These are phyloP conservation scores for Thera britannica DNA, from an alignment of 2,888 invertebrate species.

Conservation along the genomic window DNA sequence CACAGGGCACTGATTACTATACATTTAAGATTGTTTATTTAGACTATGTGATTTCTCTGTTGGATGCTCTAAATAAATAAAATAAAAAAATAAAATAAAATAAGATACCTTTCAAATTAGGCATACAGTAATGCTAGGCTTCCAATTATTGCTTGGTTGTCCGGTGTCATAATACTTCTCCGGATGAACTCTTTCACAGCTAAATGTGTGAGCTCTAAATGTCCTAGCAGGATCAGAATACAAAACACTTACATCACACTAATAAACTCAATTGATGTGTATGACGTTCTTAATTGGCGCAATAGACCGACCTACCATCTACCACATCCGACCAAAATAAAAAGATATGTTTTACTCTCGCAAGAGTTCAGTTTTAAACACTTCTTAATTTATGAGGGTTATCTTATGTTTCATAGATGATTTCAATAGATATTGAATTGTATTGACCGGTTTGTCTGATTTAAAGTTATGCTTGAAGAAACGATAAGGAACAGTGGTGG, in stretches of 20 bases:
- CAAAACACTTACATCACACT: constrained; percentile 39
- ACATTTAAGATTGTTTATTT: too few relatives aligned
- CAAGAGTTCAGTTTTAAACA: neutral
- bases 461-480: constrained; percentile 22
- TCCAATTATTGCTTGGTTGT: too few relatives aligned
- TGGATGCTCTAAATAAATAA: too few relatives aligned
- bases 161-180: too few relatives aligned
- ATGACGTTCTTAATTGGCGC: constrained; percentile 72
- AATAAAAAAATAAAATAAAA: too few relatives aligned
- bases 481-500: constrained; percentile 23
- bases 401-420: constrained; percentile 44
- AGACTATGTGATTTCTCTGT: too few relatives aligned
- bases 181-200: too few relatives aligned
- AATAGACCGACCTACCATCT: constrained; percentile 51
- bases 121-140: too few relatives aligned
- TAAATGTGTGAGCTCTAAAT: neutral
- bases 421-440: constrained; percentile 48
- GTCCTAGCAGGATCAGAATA: constrained; percentile 21
- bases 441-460: constrained; percentile 40
- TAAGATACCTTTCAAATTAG: too few relatives aligned
- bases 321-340: constrained; percentile 21
- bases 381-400: constrained; percentile 41
- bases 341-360: neutral
- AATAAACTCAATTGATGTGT: constrained; percentile 74
- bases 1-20: too few relatives aligned